phyloP scores from a whole-genome alignment of 2,797 vertebrate genomes.

The Falco naumanni region DNA sequence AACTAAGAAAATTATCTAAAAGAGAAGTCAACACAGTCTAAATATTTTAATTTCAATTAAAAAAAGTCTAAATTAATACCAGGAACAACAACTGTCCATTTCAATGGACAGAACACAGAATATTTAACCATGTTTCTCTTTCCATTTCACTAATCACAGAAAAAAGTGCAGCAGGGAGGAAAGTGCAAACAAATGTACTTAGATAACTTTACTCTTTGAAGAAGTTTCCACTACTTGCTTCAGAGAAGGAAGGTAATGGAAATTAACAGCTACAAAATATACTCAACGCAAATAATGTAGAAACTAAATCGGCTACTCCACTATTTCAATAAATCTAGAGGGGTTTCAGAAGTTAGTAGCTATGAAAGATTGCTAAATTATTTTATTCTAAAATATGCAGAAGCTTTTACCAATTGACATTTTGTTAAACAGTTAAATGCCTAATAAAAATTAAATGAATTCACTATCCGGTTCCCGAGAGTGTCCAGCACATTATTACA shows the following conservation, averaged over 20 bases:
- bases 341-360: neutral
- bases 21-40: neutral
- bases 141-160: neutral
- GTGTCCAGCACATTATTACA: neutral
- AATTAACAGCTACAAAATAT: neutral
- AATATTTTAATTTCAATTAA: neutral
- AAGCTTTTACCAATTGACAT: neutral
- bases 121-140: neutral
- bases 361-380: neutral
- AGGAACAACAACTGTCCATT: neutral
- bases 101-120: neutral
- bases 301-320: neutral
- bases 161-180: neutral
- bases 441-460: neutral
- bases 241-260: neutral
- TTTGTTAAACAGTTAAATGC: neutral
- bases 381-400: neutral
- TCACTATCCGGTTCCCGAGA: neutral
- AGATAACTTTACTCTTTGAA: neutral
- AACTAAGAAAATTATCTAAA: neutral
- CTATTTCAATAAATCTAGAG: neutral
- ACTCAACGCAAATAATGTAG: neutral
- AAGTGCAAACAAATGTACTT: neutral
- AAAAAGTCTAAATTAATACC: neutral
- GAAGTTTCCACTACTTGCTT: neutral